Evolutionary conservation across 2,888 invertebrate genomes (phyloP).

Genomic region (Yponomeuta evonymella): DNA sequence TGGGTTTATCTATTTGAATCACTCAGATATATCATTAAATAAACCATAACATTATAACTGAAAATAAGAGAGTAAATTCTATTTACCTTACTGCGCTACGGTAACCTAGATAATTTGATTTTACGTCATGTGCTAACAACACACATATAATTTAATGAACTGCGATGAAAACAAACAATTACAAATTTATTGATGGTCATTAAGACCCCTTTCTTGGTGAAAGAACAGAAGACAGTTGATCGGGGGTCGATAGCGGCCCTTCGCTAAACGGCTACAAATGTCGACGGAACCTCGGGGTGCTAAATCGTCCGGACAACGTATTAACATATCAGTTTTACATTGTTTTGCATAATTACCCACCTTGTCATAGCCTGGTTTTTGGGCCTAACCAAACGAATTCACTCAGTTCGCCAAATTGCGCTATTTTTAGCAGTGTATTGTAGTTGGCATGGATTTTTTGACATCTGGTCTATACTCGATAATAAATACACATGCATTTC

Average conservation of each 20-base stretch:
- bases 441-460: too few relatives aligned
- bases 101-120: too few relatives aligned
- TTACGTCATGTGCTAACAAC: neutral
- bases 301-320: constrained; percentile 63
- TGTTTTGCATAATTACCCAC: constrained; percentile 55
- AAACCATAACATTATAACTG: too few relatives aligned
- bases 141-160: constrained; percentile 8
- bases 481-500: too few relatives aligned
- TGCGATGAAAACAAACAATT: constrained; percentile 24
- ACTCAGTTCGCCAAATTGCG: neutral
- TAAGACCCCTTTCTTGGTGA: constrained; percentile 15
- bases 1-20: constrained; percentile 32
- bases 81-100: too few relatives aligned
- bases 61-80: too few relatives aligned
- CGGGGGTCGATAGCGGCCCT: constrained; percentile 46
- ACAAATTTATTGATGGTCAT: constrained; percentile 24
- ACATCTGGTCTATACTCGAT: too few relatives aligned
- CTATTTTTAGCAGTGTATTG: too few relatives aligned
- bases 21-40: constrained; percentile 12
- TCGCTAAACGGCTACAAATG: constrained; percentile 52
- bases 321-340: constrained; percentile 66
- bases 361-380: constrained; percentile 17
- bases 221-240: constrained; percentile 31
- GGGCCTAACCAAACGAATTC: constrained; percentile 9
- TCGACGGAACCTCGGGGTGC: constrained; percentile 50